A percentile compares a stretch with the other conserved stretches of the same genome.
phyloP scores from a whole-genome alignment of 2,113 vertebrate genomes.

The Manacus vitellinus region DNA sequence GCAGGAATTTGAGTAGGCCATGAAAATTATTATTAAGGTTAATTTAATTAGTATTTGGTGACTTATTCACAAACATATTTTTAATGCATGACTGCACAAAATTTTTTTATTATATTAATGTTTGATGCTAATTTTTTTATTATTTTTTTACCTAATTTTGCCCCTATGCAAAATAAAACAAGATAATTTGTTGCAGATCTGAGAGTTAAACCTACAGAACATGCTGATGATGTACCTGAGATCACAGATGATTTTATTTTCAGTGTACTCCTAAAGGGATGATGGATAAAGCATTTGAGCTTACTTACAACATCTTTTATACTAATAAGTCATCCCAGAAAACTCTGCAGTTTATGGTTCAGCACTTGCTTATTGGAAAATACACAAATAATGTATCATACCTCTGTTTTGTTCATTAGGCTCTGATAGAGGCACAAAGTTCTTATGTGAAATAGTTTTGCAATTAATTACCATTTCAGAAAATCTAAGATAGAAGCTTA shows the following conservation, averaged over 20 bases:
- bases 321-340: background rate
- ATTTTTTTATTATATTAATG: background rate
- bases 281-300: background rate
- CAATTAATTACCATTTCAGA: conserved; percentile 36
- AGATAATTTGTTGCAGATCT: background rate
- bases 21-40: background rate
- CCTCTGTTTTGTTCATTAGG: background rate
- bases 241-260: background rate
- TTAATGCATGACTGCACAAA: background rate
- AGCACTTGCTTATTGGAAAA: background rate
- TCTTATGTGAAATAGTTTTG: background rate
- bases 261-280: background rate
- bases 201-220: background rate
- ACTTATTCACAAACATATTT: background rate
- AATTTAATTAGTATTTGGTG: background rate
- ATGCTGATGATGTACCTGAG: background rate
- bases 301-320: background rate
- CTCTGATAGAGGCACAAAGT: background rate
- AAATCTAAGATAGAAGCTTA: background rate
- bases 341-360: background rate
- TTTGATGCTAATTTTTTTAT: background rate
- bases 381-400: background rate
- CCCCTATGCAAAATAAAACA: background rate
- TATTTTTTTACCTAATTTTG: background rate
- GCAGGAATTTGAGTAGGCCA: background rate